Conservation (phyloP, 23 tunicate species). For the Ascidia mentula region DNA sequence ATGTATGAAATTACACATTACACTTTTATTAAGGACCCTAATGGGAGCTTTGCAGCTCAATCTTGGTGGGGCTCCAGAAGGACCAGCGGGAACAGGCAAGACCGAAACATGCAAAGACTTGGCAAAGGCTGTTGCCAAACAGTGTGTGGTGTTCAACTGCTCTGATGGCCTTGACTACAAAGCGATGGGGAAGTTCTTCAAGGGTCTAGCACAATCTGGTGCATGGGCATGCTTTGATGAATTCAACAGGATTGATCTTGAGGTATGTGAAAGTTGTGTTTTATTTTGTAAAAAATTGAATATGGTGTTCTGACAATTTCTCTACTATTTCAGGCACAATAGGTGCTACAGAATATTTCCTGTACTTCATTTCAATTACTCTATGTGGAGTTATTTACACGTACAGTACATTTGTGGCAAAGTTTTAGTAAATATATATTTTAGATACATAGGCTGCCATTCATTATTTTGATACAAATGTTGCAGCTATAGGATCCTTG, state of each 20-base stretch:
- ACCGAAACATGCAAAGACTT: slow-evolving; percentile 91
- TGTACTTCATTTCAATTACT: no score
- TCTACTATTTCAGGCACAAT: no score
- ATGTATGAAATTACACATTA: no score
- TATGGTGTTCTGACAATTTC: background rate
- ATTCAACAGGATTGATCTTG: slow-evolving; percentile 87
- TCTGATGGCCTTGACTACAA: slow-evolving; percentile 91
- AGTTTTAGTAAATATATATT: no score
- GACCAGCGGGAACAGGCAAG: slow-evolving; percentile 93
- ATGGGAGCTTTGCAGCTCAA: slow-evolving; percentile 92
- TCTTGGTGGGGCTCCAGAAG: slow-evolving; percentile 93
- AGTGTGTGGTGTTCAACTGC: slow-evolving; percentile 91
- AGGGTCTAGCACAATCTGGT: slow-evolving; percentile 92
- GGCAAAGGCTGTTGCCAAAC: slow-evolving; percentile 93
- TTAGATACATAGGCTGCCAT: no score
- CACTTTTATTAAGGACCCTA: no score
- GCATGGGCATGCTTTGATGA: slow-evolving; percentile 98
- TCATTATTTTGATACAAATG: no score
- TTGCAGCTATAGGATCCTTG: no score
- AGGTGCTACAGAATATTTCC: no score
- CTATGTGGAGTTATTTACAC: no score
- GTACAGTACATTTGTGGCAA: no score
- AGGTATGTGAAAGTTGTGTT: slow-evolving; percentile 35
- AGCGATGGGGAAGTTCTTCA: slow-evolving; percentile 94
- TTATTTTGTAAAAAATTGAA: background rate